Conservation (phyloP, 1,140 invertebrate genomes). For the Drosophila micromelanica region DNA sequence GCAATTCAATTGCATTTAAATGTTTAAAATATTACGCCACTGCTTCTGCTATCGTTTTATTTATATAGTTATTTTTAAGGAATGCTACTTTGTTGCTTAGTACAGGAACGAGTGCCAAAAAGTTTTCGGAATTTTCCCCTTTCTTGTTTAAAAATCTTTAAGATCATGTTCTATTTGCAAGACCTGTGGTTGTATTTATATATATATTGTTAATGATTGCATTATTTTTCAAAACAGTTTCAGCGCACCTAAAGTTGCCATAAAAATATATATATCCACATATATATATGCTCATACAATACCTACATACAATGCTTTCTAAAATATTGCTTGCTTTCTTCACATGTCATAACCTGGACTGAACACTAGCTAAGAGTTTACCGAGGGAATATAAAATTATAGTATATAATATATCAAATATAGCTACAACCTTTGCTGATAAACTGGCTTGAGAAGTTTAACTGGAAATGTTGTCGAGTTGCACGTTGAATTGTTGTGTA, state of each 20-base stretch:
- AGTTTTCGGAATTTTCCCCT: neutral
- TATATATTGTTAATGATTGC: slow-evolving; percentile 44
- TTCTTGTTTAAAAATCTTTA: slow-evolving; percentile 12
- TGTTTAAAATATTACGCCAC: slow-evolving; percentile 32
- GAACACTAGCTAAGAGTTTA: neutral
- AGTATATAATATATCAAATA: slow-evolving; percentile 19
- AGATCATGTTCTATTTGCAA: slow-evolving; percentile 10
- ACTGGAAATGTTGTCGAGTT: slow-evolving; percentile 17
- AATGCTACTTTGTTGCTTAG: slow-evolving; percentile 23
- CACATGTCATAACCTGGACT: neutral
- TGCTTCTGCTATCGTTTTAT: slow-evolving; percentile 21
- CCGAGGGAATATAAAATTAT: neutral
- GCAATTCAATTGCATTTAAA: slow-evolving; percentile 43
- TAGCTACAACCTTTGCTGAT: slow-evolving; percentile 39
- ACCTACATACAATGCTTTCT: slow-evolving; percentile 13
- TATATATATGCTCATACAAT: slow-evolving; percentile 25
- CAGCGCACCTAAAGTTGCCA: slow-evolving; percentile 55
- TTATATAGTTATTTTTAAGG: slow-evolving; percentile 27
- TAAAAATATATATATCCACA: slow-evolving; percentile 59
- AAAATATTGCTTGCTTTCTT: slow-evolving; percentile 48
- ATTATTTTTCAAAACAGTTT: slow-evolving; percentile 44
- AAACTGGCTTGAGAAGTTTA: slow-evolving; percentile 10
- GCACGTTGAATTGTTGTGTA: neutral
- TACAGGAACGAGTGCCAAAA: slow-evolving; percentile 20
- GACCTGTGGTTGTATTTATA: neutral